Evolutionary conservation across 2,888 invertebrate genomes (phyloP), one percentile per base, ranked within the genome.

Genomic region (Andrena minutula): DNA sequence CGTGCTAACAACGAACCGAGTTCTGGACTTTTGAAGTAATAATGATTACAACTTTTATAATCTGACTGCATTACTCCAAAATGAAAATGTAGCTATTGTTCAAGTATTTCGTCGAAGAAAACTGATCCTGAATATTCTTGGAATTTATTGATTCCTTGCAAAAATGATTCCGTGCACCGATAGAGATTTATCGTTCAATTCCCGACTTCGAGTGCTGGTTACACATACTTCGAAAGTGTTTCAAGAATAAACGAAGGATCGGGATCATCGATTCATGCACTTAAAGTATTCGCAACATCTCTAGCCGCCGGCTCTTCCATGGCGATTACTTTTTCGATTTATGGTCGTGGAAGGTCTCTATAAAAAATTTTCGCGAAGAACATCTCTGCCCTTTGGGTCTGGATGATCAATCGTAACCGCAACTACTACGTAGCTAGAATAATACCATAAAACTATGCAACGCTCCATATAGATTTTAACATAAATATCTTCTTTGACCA

Each of bases 241-340:
- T 79, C 77, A 69, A 73, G 61, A 71, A 60, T 66, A 69, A 77
- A 72, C 65, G 76, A 26, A 20, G 73, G 65, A 60, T 61, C 79
- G 30, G 60, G 79, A 72, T 49, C 66, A 53, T 60, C 60, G 75
- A 61, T 60, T 20, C 10, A 28, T 20, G 85, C 66, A 79, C 75
- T 85, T 76, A 72, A 85, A 78, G 73, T 80, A 85, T 87, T 87
- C 63, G 78, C 71, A 75, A 75, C 85, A 71, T 41, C 75, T 69
- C 58, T 26, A 26, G 60, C 35, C 53, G 10, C 49, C 8, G 35
- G 35, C 35, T 10, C 58, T 76, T 60, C 49, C 28, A 35, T 72
- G 63, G 74, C 83, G 80, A 86, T 86, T 84, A 86, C 80, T 69
- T 80, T 49, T 65, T 64, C 69, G 85, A 87, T 87, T 87, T 87